A percentile compares a stretch with the other conserved stretches of the same genome.
Conservation (phyloP, 2,113 vertebrate genomes). For the Cephalopterus ornatus region DNA sequence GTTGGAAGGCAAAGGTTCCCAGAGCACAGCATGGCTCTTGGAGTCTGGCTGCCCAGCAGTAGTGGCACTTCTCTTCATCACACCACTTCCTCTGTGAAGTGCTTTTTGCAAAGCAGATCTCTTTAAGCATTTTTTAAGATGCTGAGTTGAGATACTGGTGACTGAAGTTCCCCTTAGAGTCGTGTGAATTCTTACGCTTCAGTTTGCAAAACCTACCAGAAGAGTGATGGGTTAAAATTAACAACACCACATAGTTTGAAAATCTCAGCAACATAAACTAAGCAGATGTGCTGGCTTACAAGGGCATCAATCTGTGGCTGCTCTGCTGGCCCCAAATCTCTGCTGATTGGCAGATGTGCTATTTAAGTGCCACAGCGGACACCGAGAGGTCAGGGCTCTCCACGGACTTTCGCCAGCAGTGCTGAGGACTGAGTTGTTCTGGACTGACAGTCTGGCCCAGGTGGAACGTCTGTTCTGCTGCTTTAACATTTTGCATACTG, state of each 20-base stretch:
- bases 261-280: neutral
- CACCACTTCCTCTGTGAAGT: neutral
- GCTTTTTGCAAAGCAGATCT: neutral
- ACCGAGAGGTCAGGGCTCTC: neutral
- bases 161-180: neutral
- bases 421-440: neutral
- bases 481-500: neutral
- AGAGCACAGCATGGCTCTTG: neutral
- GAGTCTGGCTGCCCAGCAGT: neutral
- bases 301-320: neutral
- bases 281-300: neutral
- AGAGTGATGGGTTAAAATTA: neutral
- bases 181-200: neutral
- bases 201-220: neutral
- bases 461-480: neutral
- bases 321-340: neutral
- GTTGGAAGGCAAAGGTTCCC: neutral
- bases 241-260: neutral
- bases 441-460: neutral
- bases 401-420: fast-evolving
- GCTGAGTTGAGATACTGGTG: neutral
- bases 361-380: fast-evolving
- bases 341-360: neutral
- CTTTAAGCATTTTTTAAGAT: neutral
- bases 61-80: neutral